phyloP scores from a whole-genome alignment of 2,888 invertebrate species.

The Adela reaumurella region DNA sequence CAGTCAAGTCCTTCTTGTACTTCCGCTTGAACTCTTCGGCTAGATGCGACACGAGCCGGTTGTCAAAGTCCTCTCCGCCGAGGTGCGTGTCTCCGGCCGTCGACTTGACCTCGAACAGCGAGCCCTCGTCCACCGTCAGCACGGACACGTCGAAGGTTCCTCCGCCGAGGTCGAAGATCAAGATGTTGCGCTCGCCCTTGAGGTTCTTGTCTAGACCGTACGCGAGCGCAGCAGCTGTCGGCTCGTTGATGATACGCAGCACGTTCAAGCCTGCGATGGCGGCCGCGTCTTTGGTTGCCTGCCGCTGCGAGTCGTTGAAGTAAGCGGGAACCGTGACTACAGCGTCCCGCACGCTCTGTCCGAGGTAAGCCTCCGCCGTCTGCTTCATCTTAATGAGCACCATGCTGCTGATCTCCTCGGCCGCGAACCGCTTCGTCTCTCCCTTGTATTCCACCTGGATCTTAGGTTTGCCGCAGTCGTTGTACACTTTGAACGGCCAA shows the following conservation, averaged over 20 bases:
- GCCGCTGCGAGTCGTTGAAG: slow-evolving; percentile 68
- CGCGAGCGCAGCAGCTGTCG: slow-evolving; percentile 80
- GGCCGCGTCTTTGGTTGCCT: slow-evolving; percentile 81
- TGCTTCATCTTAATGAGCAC: slow-evolving; percentile 55
- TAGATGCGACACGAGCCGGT: slow-evolving; percentile 53
- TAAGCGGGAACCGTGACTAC: slow-evolving; percentile 82
- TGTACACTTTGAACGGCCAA: slow-evolving; percentile 77
- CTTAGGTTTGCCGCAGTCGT: slow-evolving; percentile 63
- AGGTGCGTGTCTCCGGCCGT: no score
- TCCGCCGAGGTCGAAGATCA: no score
- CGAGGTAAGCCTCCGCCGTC: slow-evolving; percentile 70
- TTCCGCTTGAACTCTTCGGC: slow-evolving; percentile 61
- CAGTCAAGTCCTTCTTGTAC: slow-evolving; percentile 57
- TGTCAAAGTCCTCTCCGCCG: no score
- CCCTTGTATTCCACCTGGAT: slow-evolving; percentile 66
- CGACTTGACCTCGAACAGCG: no score
- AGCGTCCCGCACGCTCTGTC: slow-evolving; percentile 61
- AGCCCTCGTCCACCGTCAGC: no score
- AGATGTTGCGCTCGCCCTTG: slow-evolving; percentile 47
- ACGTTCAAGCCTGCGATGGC: slow-evolving; percentile 73
- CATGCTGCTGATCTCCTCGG: slow-evolving; percentile 72
- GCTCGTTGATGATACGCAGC: no score
- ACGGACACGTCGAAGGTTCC: no score
- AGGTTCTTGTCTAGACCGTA: slow-evolving; percentile 81
- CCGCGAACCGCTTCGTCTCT: slow-evolving; percentile 60